Conservation (phyloP, 2,888 invertebrate genomes). For the Idaea aversata region DNA sequence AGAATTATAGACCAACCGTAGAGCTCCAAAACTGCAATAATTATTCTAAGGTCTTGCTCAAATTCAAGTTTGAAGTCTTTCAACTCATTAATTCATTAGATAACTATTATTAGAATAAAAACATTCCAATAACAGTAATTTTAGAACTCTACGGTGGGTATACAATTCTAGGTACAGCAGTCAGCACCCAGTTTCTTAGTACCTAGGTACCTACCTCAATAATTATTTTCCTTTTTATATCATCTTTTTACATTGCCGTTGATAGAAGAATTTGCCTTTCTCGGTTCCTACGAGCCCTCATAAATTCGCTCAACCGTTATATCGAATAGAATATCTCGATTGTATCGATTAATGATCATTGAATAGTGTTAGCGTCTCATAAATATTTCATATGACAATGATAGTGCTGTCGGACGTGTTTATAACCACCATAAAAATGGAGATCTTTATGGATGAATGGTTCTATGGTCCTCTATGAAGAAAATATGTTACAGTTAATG, state of each 20-base stretch:
- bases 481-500: slow-evolving; percentile 23
- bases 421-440: slow-evolving; percentile 62
- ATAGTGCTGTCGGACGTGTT: slow-evolving; percentile 61
- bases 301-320: slow-evolving; percentile 37
- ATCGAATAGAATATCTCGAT: slow-evolving; percentile 27
- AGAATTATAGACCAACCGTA: too few relatives aligned
- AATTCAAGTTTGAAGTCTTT: too few relatives aligned
- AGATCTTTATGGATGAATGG: slow-evolving; percentile 37
- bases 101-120: too few relatives aligned
- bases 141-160: too few relatives aligned
- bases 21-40: too few relatives aligned
- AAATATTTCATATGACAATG: slow-evolving; percentile 63
- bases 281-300: slow-evolving; percentile 12
- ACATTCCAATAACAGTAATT: too few relatives aligned
- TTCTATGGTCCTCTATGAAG: slow-evolving; percentile 32
- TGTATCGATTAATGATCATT: slow-evolving; percentile 51
- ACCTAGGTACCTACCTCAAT: too few relatives aligned
- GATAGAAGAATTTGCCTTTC: not conserved
- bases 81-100: too few relatives aligned
- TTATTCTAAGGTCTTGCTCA: too few relatives aligned
- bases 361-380: slow-evolving; percentile 55
- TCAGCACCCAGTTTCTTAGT: not conserved
- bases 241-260: not conserved
- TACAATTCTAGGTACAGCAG: not conserved
- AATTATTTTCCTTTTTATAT: not conserved